phyloP scores from a whole-genome alignment of 1,140 invertebrate genomes.

The Cheumatopsyche charites region DNA sequence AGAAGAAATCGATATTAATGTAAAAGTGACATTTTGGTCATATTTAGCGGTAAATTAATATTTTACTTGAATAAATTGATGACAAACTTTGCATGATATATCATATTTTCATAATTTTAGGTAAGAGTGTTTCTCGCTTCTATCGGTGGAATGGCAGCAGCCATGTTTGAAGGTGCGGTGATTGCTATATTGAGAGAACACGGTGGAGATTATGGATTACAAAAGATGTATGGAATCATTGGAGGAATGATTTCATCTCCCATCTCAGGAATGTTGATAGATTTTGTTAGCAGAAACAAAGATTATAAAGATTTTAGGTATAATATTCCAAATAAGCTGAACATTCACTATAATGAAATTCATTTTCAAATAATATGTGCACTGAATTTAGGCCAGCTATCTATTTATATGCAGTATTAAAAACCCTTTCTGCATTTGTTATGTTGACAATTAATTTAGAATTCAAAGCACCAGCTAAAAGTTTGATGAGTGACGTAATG shows the following conservation, averaged over 20 bases:
- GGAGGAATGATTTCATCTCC: constrained; percentile 82
- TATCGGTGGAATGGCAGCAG: constrained; percentile 75
- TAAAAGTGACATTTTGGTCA: constrained; percentile 74
- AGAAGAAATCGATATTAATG: constrained; percentile 66
- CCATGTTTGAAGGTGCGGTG: constrained; percentile 84
- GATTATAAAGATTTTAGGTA: constrained; percentile 77
- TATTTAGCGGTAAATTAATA: constrained; percentile 66
- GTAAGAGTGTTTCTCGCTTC: constrained; percentile 75
- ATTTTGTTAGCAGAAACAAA: constrained; percentile 64
- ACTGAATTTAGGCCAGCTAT: constrained; percentile 74
- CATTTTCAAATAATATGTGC: background rate
- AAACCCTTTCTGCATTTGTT: constrained; percentile 69
- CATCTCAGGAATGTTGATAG: constrained; percentile 76
- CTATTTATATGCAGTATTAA: constrained; percentile 76
- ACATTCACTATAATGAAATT: no score
- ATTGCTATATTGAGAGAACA: constrained; percentile 79
- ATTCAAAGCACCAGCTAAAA: constrained; percentile 76
- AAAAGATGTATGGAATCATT: constrained; percentile 78
- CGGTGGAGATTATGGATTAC: constrained; percentile 79
- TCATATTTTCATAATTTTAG: constrained; percentile 48
- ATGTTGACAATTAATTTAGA: constrained; percentile 78
- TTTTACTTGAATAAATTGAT: background rate
- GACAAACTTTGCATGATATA: no score
- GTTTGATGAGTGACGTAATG: constrained; percentile 74
- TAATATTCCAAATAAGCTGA: constrained; percentile 5